Conservation (phyloP, 2,888 invertebrate genomes). For the Yponomeuta evonymella region DNA sequence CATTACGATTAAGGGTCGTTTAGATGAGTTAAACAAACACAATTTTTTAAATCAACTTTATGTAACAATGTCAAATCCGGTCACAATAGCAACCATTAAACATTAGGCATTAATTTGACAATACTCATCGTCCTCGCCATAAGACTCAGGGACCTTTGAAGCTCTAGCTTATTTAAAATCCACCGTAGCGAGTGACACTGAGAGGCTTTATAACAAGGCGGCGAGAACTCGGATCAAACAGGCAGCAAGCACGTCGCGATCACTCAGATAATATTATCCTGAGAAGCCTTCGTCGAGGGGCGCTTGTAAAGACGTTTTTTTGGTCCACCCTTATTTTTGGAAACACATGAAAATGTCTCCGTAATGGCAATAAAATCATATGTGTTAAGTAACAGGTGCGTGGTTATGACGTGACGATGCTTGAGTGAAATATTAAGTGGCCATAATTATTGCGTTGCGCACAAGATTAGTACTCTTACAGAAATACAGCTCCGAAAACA, state of each 20-base stretch:
- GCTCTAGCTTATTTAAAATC: constrained; percentile 61
- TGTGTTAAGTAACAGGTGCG: constrained; percentile 26
- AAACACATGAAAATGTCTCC: constrained; percentile 28
- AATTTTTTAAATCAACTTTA: no score
- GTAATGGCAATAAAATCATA: constrained; percentile 10
- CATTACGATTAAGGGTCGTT: no score
- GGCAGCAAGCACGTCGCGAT: constrained; percentile 52
- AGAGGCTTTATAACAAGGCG: constrained; percentile 21
- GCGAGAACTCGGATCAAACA: constrained; percentile 61
- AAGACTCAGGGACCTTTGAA: constrained; percentile 6
- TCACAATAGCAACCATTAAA: background rate
- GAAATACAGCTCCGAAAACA: background rate
- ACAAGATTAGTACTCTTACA: background rate
- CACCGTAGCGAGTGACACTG: constrained; percentile 52
- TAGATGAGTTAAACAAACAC: no score
- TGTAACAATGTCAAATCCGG: no score
- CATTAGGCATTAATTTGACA: background rate
- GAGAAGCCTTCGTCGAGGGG: constrained; percentile 47
- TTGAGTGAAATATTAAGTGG: constrained; percentile 48
- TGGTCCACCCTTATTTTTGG: constrained; percentile 36
- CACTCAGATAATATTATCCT: constrained; percentile 55
- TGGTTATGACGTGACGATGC: constrained; percentile 50
- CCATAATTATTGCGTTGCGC: background rate
- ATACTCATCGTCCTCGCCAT: background rate
- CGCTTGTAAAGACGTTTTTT: constrained; percentile 51